Evolutionary conservation across 2,888 invertebrate species (phyloP).

Genomic region (Schrankia costaestrigalis): DNA sequence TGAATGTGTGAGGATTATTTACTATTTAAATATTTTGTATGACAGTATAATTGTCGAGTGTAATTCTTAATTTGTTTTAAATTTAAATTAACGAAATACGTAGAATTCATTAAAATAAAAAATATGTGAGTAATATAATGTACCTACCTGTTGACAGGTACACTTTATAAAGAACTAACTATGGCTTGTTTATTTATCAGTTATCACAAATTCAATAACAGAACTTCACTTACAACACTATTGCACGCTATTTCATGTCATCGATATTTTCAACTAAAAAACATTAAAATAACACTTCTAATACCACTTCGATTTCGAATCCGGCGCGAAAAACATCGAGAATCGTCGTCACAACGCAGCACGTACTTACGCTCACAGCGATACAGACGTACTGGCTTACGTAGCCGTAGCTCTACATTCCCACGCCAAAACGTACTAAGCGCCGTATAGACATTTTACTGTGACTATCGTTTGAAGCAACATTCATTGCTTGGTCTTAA

Average conservation of each 20-base stretch:
- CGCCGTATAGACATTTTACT: conserved; percentile 13
- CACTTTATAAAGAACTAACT: too few species aligned
- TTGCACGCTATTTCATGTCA: conserved; percentile 14
- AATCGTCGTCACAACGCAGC: conserved; percentile 23
- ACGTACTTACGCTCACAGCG: conserved; percentile 48
- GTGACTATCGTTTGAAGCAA: conserved; percentile 5
- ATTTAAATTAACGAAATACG: too few species aligned
- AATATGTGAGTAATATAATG: too few species aligned
- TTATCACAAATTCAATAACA: conserved; percentile 19
- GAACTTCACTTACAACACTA: conserved; percentile 23
- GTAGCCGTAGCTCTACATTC: conserved; percentile 25
- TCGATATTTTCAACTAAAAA: conserved; percentile 42
- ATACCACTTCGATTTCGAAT: conserved; percentile 32
- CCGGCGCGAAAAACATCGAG: conserved; percentile 55
- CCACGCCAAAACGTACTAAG: conserved; percentile 22
- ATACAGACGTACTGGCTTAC: conserved; percentile 55
- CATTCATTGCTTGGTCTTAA: conserved; percentile 32
- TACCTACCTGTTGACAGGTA: too few species aligned
- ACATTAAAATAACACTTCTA: conserved; percentile 47
- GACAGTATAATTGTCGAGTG: too few species aligned
- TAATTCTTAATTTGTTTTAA: too few species aligned
- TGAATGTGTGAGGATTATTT: too few species aligned
- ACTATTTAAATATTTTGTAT: too few species aligned
- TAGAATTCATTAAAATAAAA: too few species aligned
- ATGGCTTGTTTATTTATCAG: too few species aligned